Evolutionary conservation across 2,113 vertebrate species (phyloP), one percentile per base, ranked within the genome.

Genomic region (Gobius niger): DNA sequence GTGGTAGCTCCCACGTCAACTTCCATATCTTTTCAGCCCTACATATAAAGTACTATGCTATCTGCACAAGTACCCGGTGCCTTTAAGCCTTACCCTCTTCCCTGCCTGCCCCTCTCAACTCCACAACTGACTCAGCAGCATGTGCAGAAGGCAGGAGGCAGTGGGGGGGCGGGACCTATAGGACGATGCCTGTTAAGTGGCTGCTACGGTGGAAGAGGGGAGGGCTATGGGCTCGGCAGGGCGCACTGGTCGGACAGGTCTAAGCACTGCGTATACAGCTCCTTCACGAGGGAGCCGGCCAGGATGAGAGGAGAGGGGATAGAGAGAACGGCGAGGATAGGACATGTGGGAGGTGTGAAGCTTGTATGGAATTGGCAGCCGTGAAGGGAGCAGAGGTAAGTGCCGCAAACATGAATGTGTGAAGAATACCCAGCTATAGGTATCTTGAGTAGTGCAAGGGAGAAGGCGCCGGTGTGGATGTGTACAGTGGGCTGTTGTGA

Each of bases 91-190:
- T 40, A 15, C 59, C 68, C 75, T 72, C 65, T 72, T 49, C 7
- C 7, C 67, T 12, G 65, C 76, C 60, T 75, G 67, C 73, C 75
- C 81, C 66, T 18, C 15, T 60, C 66, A 46, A 7, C 40, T 78
- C 51, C 62, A 77, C 14, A 65, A 49, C 87, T 89, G 87, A 87
- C 85, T 89, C 87, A 89, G 85, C 87, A 89, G 85, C 85, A 89
- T 73, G 80, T 72, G 72, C 83, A 85, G 78, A 13, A 82, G 66
- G 86, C 71, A 64, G 72, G 68, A 68, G 69, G 59, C 15, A 67
- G 75, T 61, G 68, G 47, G 68, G 63, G 56, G 79, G 78, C 47
- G 47, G 82, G 77, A 47, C 63, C 44, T 42, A 34, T 34, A 16
- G 14, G 13, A 19, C 6, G 64, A 72, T 61, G 63, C 44, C 46